Conservation (phyloP, 2,113 vertebrate genomes). For the Nesoenas mayeri region DNA sequence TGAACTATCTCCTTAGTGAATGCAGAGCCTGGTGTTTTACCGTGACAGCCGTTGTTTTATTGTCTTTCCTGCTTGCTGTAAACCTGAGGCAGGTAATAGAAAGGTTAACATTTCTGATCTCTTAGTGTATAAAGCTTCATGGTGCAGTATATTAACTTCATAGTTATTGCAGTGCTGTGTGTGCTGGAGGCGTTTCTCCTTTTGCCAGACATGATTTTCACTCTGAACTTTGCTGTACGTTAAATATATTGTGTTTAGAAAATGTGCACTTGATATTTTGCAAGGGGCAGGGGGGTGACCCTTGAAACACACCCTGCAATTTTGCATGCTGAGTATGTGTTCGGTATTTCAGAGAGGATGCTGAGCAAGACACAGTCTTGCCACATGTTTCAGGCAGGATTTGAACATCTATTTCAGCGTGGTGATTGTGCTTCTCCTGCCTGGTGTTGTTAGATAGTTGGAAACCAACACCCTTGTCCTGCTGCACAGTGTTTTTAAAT, state of each 20-base stretch:
- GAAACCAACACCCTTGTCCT: background rate
- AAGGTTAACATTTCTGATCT: background rate
- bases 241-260: background rate
- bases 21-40: background rate
- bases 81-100: background rate
- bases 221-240: background rate
- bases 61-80: background rate
- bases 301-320: background rate
- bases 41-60: rapidly evolving
- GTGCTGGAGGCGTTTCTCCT: background rate
- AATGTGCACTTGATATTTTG: background rate
- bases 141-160: background rate
- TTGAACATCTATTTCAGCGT: background rate
- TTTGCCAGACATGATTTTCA: background rate
- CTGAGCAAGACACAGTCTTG: background rate
- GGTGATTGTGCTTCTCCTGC: background rate
- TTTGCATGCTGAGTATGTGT: background rate
- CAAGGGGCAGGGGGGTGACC: rapidly evolving
- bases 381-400: background rate
- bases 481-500: background rate
- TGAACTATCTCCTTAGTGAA: background rate
- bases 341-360: background rate
- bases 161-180: background rate
- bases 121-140: background rate
- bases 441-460: background rate